These are phyloP conservation scores for Bemisia tabaci DNA, from an alignment of 1,140 invertebrate species.

Conservation along the genomic window DNA sequence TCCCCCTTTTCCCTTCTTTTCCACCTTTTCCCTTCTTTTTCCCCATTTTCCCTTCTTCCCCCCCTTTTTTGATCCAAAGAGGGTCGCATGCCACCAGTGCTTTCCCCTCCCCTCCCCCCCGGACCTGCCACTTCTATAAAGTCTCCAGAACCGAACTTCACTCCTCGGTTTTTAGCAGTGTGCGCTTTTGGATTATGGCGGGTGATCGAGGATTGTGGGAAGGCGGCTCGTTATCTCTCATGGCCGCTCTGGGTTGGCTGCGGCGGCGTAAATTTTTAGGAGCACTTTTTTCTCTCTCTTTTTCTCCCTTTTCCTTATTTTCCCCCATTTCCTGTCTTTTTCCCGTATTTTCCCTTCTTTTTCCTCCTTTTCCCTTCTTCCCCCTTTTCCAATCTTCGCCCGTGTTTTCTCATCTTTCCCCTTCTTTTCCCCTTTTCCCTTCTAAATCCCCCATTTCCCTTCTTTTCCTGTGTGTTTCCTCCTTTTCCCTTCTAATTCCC, in stretches of 20 bases:
- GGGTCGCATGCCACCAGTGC: no score
- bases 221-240: no score
- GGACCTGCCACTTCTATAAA: no score
- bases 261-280: no score
- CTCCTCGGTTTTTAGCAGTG: no score
- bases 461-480: neutral
- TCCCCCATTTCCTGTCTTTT: neutral
- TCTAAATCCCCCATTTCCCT: neutral
- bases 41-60: no score
- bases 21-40: neutral
- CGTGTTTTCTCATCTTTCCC: neutral
- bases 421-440: neutral
- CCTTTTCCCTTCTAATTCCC: neutral
- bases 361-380: neutral
- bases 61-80: no score
- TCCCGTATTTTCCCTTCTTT: neutral
- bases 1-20: neutral
- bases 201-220: no score
- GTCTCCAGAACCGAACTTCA: no score
- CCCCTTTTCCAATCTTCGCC: neutral
- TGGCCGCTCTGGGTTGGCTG: no score
- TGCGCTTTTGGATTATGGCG: no score
- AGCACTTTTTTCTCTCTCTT: no score
- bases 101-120: neutral
- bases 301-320: conserved; percentile 4